Evolutionary conservation across 2,797 vertebrate species (phyloP).

Genomic region (Sphenodon punctatus): DNA sequence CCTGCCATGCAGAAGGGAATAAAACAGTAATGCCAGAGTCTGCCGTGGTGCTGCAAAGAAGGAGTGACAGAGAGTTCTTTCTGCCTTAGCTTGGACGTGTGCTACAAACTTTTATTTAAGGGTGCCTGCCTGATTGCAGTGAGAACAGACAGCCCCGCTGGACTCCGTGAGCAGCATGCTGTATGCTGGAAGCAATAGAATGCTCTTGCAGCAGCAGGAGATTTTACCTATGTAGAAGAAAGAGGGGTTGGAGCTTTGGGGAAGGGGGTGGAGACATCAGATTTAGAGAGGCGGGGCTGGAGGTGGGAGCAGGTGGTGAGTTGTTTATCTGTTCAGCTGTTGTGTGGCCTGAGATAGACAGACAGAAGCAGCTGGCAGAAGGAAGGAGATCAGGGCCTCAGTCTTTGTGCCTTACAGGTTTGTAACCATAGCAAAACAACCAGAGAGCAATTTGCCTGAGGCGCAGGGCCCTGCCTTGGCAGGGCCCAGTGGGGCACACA

Average conservation of each 20-base stretch:
- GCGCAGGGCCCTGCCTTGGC: background rate
- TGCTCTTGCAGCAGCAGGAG: background rate
- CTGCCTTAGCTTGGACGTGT: background rate
- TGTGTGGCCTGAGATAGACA: slow-evolving; percentile 56
- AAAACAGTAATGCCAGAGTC: background rate
- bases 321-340: slow-evolving; percentile 79
- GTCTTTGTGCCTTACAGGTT: slow-evolving; percentile 42
- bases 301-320: slow-evolving; percentile 77
- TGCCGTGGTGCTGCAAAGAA: background rate
- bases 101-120: too few species aligned
- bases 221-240: background rate
- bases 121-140: background rate
- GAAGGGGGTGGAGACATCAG: background rate
- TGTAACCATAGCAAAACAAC: background rate
- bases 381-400: slow-evolving; percentile 39
- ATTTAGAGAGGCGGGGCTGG: slow-evolving; percentile 13
- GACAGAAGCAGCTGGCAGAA: slow-evolving; percentile 69
- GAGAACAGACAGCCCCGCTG: background rate
- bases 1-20: background rate
- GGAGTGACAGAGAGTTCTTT: background rate
- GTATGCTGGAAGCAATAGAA: background rate
- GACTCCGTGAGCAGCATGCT: background rate
- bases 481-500: background rate
- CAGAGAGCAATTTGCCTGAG: background rate
- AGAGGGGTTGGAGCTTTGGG: slow-evolving; percentile 25